Base-by-base conservation (phyloP, 2,113 vertebrate species). In the Upupa epops region DNA sequence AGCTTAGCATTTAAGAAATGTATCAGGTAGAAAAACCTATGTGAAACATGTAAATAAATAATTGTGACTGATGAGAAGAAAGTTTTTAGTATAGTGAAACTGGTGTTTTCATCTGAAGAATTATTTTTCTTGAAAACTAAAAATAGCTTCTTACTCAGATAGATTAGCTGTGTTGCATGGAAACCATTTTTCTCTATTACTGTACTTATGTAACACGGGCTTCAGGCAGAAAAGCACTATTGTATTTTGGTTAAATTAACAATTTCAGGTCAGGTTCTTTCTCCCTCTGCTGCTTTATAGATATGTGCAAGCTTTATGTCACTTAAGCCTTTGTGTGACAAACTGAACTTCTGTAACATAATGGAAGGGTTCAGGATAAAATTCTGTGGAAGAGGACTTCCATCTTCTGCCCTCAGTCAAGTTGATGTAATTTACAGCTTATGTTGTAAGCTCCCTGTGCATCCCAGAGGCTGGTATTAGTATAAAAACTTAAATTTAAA, bases 111-210 rank as follows among this genome's bases (percentile, higher is more conserved):
- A 81, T 94, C 65, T 91, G 84, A 95, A 84, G 80, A 95, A 89
- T 92, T 95, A 3, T 86, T 96, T 95, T 94, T 95, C 48, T 81
- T 85, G 45, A 17, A 96, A 87, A 55, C 94, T 96, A 95, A 97
- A 97, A 96, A 97, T 96, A 97, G 79, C 37, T 60, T 92, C 66
- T 81, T 92, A 70, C 69, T 94, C 88, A 95, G 93, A 87, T 89
- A 92, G 89, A 94, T 93, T 89, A 80, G 54, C 91, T 82, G 24
- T 32, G 89, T 91, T 91, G 92, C 92, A 63, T 92, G 74, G 92
- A 96, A 92, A 94, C 95, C 90, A 83, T 95, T 97, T 96, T 89
- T 95, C 92, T 95, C 75, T 72, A 42, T 91, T 90, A 36, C 64
- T 94, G 78, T 78, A 52, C 88, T 96, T 96, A 95, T 4, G 55